These are phyloP conservation scores for Lithobates pipiens DNA, from an alignment of 2,797 vertebrate species.

Conservation along the genomic window DNA sequence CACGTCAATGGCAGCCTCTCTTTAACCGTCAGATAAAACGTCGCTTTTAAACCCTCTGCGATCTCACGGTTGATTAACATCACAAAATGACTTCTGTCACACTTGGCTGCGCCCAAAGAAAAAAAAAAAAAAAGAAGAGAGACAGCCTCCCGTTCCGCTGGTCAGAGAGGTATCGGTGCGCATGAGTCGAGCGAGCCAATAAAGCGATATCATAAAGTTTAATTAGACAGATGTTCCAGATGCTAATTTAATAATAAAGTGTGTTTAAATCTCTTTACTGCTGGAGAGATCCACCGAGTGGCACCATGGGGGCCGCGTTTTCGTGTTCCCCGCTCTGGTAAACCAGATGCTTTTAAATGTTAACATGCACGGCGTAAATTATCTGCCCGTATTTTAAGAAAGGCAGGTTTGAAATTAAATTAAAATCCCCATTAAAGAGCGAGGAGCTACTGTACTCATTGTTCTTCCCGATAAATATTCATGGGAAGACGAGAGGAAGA, in stretches of 20 bases:
- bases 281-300: conserved; percentile 40
- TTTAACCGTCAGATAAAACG: not conserved
- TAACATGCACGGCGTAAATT: conserved; percentile 18
- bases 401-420: not conserved
- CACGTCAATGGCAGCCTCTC: not conserved
- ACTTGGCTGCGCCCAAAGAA: not conserved
- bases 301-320: not conserved
- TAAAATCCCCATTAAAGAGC: conserved; percentile 4
- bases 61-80: not conserved
- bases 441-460: not conserved
- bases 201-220: conserved; percentile 53
- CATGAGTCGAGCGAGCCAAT: not conserved
- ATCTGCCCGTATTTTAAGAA: conserved; percentile 5
- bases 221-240: conserved; percentile 58
- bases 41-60: not conserved
- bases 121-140: not conserved
- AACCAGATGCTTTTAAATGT: conserved; percentile 35
- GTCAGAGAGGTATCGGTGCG: not conserved
- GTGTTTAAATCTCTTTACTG: conserved; percentile 58
- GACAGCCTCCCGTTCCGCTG: not conserved
- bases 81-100: not conserved
- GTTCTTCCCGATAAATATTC: conserved; percentile 5
- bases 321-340: conserved; percentile 6
- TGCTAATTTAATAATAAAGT: conserved; percentile 57
- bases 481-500: not conserved